Percentiles rank a stretch among this genome's conserved stretches.
Evolutionary conservation across 2,888 invertebrate species (phyloP).

Genomic region (Deladenus siricidicola): DNA sequence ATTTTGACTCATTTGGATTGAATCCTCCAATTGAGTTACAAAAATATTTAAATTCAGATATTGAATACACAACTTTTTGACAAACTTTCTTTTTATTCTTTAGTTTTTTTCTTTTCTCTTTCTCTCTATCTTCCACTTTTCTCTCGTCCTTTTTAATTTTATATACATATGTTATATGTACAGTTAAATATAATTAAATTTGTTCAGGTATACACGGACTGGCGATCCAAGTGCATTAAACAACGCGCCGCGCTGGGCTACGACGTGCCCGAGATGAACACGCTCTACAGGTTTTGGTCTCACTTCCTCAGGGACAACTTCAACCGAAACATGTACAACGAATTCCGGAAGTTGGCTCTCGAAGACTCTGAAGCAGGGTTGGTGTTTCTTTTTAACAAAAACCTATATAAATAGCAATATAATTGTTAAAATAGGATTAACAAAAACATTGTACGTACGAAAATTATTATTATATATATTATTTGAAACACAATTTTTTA

Average conservation of each 20-base stretch:
- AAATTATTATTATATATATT: too few relatives aligned
- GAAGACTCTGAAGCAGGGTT: slow-evolving; percentile 86
- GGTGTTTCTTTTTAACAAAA: too few relatives aligned
- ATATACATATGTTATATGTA: too few relatives aligned
- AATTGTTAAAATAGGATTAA: too few relatives aligned
- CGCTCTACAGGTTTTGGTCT: slow-evolving; percentile 97
- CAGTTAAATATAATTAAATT: background rate
- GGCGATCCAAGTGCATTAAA: slow-evolving; percentile 83
- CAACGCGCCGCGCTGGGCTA: slow-evolving; percentile 85
- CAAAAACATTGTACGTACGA: too few relatives aligned
- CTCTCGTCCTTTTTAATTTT: too few relatives aligned
- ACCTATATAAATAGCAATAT: too few relatives aligned
- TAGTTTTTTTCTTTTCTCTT: too few relatives aligned
- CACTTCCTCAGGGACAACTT: slow-evolving; percentile 97
- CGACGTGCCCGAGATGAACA: slow-evolving; percentile 98
- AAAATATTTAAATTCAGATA: slow-evolving; percentile 2
- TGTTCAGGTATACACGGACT: slow-evolving; percentile 76
- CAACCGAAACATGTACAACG: slow-evolving; percentile 93
- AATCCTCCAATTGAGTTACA: slow-evolving; percentile 7
- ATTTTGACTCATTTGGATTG: slow-evolving; percentile 8
- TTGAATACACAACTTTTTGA: background rate
- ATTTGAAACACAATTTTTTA: too few relatives aligned
- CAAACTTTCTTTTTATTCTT: too few relatives aligned
- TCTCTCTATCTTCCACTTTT: too few relatives aligned
- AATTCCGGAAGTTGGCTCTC: slow-evolving; percentile 81